Evolutionary conservation across 2,797 vertebrate genomes (phyloP).

Genomic region (Melopsittacus undulatus): DNA sequence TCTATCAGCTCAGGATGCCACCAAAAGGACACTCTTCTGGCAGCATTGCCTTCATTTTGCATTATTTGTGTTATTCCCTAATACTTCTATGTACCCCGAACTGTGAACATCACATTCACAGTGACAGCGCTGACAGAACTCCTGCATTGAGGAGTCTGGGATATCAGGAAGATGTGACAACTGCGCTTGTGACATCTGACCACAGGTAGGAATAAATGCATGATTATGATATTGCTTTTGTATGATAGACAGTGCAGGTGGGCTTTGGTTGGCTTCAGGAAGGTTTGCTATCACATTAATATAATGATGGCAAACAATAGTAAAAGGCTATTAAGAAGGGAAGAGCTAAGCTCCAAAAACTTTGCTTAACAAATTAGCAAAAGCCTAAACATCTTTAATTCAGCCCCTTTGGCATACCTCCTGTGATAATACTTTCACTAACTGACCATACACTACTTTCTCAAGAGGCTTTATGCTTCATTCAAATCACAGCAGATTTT

Average conservation of each 20-base stretch:
- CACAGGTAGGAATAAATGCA: background rate
- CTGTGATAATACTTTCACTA: background rate
- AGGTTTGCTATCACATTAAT: background rate
- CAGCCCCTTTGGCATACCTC: background rate
- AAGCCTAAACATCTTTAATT: background rate
- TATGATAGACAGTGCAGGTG: background rate
- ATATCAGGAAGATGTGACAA: background rate
- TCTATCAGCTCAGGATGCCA: background rate
- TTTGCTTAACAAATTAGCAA: background rate
- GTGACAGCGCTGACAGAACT: background rate
- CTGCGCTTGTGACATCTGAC: background rate
- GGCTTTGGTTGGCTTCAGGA: background rate
- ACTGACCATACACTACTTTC: background rate
- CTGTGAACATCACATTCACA: background rate
- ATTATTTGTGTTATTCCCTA: background rate
- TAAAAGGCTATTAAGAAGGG: background rate
- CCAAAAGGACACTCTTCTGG: background rate
- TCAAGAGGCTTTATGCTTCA: background rate
- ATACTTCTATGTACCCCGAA: background rate
- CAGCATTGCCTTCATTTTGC: background rate
- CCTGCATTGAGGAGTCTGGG: background rate
- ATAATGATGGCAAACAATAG: background rate
- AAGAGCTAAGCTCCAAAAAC: background rate
- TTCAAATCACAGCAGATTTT: background rate
- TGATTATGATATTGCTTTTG: background rate